These are phyloP conservation scores for Tamias sibiricus DNA, from an alignment of 2,113 vertebrate genomes.

Conservation along the genomic window DNA sequence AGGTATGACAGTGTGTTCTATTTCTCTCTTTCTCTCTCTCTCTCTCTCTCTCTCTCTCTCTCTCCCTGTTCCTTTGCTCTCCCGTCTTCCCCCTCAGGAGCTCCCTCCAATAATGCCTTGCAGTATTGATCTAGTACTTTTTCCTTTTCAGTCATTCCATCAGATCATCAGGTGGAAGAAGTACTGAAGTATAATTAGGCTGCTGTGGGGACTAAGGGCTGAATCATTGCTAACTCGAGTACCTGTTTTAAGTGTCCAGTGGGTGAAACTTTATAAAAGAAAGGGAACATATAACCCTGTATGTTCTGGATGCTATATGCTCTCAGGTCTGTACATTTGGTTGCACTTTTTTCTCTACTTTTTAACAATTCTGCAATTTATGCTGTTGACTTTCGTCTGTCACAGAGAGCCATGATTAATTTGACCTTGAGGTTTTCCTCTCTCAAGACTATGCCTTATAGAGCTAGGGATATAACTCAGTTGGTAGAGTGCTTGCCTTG, in stretches of 20 bases:
- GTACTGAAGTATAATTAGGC: slow-evolving; percentile 18
- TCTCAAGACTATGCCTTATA: not conserved
- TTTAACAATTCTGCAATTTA: not conserved
- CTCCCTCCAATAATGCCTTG: not conserved
- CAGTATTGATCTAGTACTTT: rapidly evolving
- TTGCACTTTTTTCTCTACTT: not conserved
- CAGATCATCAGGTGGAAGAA: not conserved
- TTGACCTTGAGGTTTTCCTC: not conserved
- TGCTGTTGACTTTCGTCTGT: not conserved
- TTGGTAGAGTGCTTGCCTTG: no score
- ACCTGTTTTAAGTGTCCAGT: not conserved
- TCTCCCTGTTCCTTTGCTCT: not conserved
- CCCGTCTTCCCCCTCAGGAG: not conserved
- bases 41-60: not conserved
- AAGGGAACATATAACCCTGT: not conserved
- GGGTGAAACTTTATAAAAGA: slow-evolving; percentile 9
- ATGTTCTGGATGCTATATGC: not conserved
- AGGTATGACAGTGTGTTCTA: not conserved
- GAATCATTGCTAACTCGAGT: not conserved
- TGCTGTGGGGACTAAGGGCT: not conserved
- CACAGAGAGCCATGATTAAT: not conserved
- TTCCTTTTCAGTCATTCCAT: not conserved
- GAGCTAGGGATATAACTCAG: no score
- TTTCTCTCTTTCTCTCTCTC: not conserved
- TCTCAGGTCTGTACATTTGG: not conserved